Evolutionary conservation across 2,113 vertebrate genomes (phyloP), one percentile per base, ranked within the genome.

Genomic region (Osmerus mordax): DNA sequence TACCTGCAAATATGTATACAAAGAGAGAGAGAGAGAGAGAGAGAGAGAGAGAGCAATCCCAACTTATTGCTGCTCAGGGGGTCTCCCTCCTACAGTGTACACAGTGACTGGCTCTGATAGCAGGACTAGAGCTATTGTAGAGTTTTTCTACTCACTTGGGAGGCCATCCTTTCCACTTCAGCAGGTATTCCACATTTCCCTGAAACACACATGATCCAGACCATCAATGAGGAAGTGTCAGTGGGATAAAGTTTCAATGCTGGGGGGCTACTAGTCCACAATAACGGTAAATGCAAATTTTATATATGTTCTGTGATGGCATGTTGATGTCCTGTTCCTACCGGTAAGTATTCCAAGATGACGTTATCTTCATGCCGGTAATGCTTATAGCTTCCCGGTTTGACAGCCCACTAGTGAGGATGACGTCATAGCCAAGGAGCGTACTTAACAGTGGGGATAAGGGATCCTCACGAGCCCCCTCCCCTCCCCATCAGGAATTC

Each of bases 111-210:
- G 69, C 7, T 4, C 32, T 36, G 32, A 55, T 18, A 47, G 7
- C 41, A 18, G 29, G 15, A 14, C 4, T 64, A 9, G 54, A 18
- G 54, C 16, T 29, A 36, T 56, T 56, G n/a, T 70, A 56, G 18
- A 41, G 12, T 23, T 67, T 67, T 67, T 15, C 60, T 75, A 92
- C 97, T 97, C 94, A 99, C 97, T 99, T 99, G 75, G 96, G 96
- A 53, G 97, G 96, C 97, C 97, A 99, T 87, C 96, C 97, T 91
- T 98, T 97, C 97, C 97, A 99, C 87, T 99, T 99, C 86, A 99
- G 90, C 83, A 99, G 93, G 86, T 99, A 99, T 78, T 99, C 97
- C 84, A 99, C 95, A 89, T 96, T 95, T 61, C 97, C 97, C 97
- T 99, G 85, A 41, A 74, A 91, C 82, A 90, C 55, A 88, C 4